Evolutionary conservation across 2,797 vertebrate genomes (phyloP), one percentile per base, ranked within the genome.

Genomic region (Schizopygopsis malacanthus): DNA sequence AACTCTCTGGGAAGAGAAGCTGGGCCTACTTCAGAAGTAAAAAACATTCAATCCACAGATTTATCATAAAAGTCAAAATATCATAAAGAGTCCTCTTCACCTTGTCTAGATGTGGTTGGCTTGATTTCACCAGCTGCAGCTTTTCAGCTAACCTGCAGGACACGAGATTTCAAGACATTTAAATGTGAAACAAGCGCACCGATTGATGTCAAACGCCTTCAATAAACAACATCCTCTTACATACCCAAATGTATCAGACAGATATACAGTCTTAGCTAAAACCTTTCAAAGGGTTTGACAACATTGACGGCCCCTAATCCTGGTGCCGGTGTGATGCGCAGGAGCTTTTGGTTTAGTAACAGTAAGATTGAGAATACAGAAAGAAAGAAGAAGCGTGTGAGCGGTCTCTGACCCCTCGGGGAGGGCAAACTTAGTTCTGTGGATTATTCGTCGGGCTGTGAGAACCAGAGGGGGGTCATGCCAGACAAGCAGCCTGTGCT

Each of bases 381-480:
- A 67, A 82, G 50, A 82, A 79, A 71, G 41, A 84, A 85, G 81
- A 72, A 85, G 76, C 25, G 50, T 52, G 18, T 76, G 39, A 89
- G 63, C 82, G 81, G 80, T 77, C 83, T 75, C 90, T 92, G 93
- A 94, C 94, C 94, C 93, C 94, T 94, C 92, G 93, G 94, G 92
- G 93, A 94, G 93, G 93, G 93, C 94, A 94, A 96, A 96, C 92
- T 91, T 93, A 94, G 91, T 93, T 93, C 93, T 94, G 93, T 93
- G 93, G 95, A 94, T 96, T 94, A 93, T 87, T 92, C 91, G 82
- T 90, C 65, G 91, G 93, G 93, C 93, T 95, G 95, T 90, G 88
- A 94, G 92, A 90, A 92, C 95, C 92, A 79, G 92, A 90, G 80
- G 95, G 92, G 94, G 91, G 90, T 85, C 85, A 78, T 91, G 93